Evolutionary conservation across 2,797 vertebrate genomes (phyloP), one percentile per base, ranked within the genome.

Genomic region (Astyanax mexicanus): DNA sequence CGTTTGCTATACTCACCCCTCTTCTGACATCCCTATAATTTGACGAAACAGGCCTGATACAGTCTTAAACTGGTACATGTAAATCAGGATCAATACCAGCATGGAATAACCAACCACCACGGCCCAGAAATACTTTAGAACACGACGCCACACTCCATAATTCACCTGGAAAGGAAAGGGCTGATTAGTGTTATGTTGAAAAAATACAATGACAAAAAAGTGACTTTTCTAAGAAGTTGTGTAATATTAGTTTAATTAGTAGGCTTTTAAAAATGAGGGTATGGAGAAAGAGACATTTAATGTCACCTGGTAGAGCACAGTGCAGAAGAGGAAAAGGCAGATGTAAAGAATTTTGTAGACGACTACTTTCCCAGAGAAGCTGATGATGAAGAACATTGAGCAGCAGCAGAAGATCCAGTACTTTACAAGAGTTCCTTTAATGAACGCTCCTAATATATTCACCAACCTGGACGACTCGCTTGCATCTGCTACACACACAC

Each of bases 331-430:
- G 73, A 95, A 93, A 52, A 94, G 88, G 72, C 92, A 86, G 51
- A 91, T 74, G 45, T 91, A 93, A 68, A 93, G 87, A 64, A 92
- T 93, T 89, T 93, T 91, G 75, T 93, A 93, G 15, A 90, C 88
- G 0, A 89, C 91, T 40, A 88, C 83, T 72, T 92, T 93, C 79
- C 93, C 91, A 1, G 84, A 88, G 80, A 94, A 94, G 87, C 94
- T 94, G 87, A 92, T 76, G 15, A 93, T 74, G 71, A 93, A 93
- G 85, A 94, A 92, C 88, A 94, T 92, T 75, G 88, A 88, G 67
- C 91, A 91, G 67, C 94, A 95, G 86, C 92, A 90, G 62, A 91
- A 87, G 78, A 94, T 93, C 92, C 92, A 92, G 85, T 92, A 92
- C 83, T 96, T 92, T 65, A 92, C 91, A 74, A 91, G 81, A 0